Conservation (phyloP, 2,888 invertebrate species). For the Andrena minutula region DNA sequence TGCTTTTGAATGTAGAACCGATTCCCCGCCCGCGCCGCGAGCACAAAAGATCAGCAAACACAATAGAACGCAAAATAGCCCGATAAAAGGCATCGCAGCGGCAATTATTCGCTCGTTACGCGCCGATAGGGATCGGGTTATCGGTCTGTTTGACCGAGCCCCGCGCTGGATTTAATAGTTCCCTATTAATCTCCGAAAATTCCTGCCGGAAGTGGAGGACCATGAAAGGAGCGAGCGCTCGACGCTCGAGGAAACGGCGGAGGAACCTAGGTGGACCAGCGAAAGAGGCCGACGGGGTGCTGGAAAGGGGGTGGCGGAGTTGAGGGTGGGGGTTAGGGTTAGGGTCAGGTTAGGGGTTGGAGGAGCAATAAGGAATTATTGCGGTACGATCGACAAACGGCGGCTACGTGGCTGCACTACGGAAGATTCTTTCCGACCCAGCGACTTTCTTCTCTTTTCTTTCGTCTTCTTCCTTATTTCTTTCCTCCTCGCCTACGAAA, state of each 20-base stretch:
- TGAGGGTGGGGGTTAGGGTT: slow-evolving; percentile 68
- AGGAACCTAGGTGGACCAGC: neutral
- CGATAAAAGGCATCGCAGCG: neutral
- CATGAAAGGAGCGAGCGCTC: slow-evolving; percentile 51
- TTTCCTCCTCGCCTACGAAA: slow-evolving; percentile 39
- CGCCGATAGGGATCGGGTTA: slow-evolving; percentile 60
- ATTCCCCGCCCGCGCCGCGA: neutral
- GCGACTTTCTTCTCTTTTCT: slow-evolving; percentile 64
- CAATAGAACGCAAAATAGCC: slow-evolving; percentile 5
- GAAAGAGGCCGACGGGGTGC: slow-evolving; percentile 17
- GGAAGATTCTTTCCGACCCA: slow-evolving; percentile 74
- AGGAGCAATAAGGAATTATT: slow-evolving; percentile 85
- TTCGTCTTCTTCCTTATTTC: slow-evolving; percentile 58
- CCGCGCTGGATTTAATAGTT: slow-evolving; percentile 75
- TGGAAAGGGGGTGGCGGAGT: neutral
- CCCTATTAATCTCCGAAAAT: slow-evolving; percentile 67
- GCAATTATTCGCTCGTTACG: slow-evolving; percentile 45
- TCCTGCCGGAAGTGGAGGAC: slow-evolving; percentile 61
- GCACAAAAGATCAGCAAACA: slow-evolving; percentile 1
- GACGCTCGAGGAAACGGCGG: neutral
- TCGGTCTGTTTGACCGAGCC: slow-evolving; percentile 66
- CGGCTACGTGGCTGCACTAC: slow-evolving; percentile 84
- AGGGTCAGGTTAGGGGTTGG: slow-evolving; percentile 75
- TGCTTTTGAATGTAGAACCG: slow-evolving; percentile 1
- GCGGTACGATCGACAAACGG: slow-evolving; percentile 85